Conservation (phyloP, 2,113 vertebrate genomes). For the Corythornis vintsioides region DNA sequence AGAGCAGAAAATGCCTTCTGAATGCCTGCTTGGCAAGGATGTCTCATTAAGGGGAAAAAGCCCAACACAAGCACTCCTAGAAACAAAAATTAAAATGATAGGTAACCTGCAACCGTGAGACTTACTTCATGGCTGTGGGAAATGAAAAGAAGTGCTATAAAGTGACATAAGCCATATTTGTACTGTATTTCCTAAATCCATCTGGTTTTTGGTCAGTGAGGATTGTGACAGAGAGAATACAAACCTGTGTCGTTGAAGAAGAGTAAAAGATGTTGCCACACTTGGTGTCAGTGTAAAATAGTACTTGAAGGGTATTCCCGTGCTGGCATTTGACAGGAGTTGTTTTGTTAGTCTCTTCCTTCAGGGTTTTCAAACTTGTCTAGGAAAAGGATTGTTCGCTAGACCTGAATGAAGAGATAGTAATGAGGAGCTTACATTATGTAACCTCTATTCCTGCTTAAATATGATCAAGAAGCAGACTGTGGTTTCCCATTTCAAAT, state of each 20-base stretch:
- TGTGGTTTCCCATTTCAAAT: background rate
- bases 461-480: background rate
- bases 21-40: slow-evolving; percentile 82
- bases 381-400: background rate
- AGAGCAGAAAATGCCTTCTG: slow-evolving; percentile 80
- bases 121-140: slow-evolving; percentile 73
- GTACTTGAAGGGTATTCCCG: background rate
- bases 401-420: background rate
- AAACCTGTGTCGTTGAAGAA: slow-evolving; percentile 7
- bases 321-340: background rate
- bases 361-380: background rate
- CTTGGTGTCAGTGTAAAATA: background rate
- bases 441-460: background rate
- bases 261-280: background rate
- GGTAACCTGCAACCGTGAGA: slow-evolving; percentile 79
- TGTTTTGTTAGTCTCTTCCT: background rate
- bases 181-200: slow-evolving; percentile 25
- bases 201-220: slow-evolving; percentile 34
- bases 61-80: slow-evolving; percentile 73
- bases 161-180: slow-evolving; percentile 30
- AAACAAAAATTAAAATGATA: slow-evolving; percentile 77
- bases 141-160: slow-evolving; percentile 62
- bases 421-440: background rate
- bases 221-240: slow-evolving; percentile 3
- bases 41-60: slow-evolving; percentile 80